A percentile compares a stretch with the other conserved stretches of the same genome.
Conservation (phyloP, 2,888 invertebrate species). For the Scaptomyza parva region DNA sequence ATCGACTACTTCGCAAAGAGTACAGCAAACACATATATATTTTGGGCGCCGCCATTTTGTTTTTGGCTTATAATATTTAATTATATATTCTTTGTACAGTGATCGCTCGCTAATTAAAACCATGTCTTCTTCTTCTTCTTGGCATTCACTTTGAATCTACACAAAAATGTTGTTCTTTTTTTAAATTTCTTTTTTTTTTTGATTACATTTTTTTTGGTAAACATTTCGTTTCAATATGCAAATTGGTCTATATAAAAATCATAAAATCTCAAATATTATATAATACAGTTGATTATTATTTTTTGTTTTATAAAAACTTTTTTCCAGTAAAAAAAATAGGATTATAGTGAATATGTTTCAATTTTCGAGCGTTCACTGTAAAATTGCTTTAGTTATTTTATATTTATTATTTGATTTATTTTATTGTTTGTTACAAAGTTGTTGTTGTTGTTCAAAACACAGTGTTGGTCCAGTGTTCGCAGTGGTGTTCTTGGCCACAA, state of each 20-base stretch:
- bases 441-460: too few species aligned
- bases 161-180: background rate
- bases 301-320: background rate
- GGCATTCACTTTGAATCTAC: background rate
- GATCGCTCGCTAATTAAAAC: slow-evolving; percentile 2
- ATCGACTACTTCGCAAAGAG: slow-evolving; percentile 37
- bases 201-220: background rate
- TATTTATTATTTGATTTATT: background rate
- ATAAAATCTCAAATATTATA: slow-evolving; percentile 4
- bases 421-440: slow-evolving; percentile 8
- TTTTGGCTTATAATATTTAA: background rate
- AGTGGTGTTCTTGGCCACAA: slow-evolving; percentile 19
- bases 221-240: slow-evolving; percentile 1
- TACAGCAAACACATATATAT: slow-evolving; percentile 30
- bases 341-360: background rate
- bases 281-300: slow-evolving; percentile 7
- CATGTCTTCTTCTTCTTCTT: background rate
- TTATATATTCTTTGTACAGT: slow-evolving; percentile 8
- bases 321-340: slow-evolving; percentile 4
- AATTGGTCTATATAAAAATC: slow-evolving; percentile 16
- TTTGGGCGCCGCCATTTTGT: slow-evolving; percentile 8
- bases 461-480: slow-evolving; percentile 53
- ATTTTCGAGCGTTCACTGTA: slow-evolving; percentile 12
- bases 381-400: background rate
- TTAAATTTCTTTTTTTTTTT: background rate